Evolutionary conservation across 2,797 vertebrate genomes (phyloP).

Genomic region (Gymnoscopelus microlampas): DNA sequence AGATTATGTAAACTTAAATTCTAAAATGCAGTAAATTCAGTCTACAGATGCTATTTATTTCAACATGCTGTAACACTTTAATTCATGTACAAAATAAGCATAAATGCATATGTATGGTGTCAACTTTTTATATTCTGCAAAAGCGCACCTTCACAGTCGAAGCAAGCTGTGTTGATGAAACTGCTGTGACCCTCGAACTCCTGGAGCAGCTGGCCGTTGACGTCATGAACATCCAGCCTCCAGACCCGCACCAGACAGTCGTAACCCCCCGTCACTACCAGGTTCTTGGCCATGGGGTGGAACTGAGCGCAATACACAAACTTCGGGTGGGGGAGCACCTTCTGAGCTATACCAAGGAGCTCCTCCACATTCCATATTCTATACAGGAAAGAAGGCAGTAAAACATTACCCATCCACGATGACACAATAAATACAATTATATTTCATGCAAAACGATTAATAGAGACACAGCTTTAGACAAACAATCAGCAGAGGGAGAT

Average conservation of each 20-base stretch:
- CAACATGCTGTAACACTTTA: too few species aligned
- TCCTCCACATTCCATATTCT: conserved; percentile 83
- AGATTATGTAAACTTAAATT: too few species aligned
- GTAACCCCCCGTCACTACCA: conserved; percentile 93
- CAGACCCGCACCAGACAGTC: conserved; percentile 91
- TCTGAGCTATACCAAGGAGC: conserved; percentile 81
- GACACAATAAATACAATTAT: too few species aligned
- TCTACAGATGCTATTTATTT: too few species aligned
- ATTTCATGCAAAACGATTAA: neutral
- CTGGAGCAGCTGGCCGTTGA: conserved; percentile 88
- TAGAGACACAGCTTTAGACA: neutral
- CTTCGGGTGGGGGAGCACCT: conserved; percentile 93
- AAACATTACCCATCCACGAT: too few species aligned
- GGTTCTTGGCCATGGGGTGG: conserved; percentile 84
- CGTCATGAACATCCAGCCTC: conserved; percentile 85
- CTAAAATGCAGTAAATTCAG: too few species aligned
- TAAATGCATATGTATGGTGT: too few species aligned
- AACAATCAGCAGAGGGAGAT: neutral
- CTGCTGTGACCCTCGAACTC: conserved; percentile 91
- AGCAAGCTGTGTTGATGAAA: conserved; percentile 93
- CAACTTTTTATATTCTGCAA: too few species aligned
- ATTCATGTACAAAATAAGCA: too few species aligned
- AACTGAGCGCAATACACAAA: conserved; percentile 94
- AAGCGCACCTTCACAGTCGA: conserved; percentile 91
- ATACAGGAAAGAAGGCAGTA: neutral